Conservation (phyloP, 2,113 vertebrate species). For the Neoarius graeffei region DNA sequence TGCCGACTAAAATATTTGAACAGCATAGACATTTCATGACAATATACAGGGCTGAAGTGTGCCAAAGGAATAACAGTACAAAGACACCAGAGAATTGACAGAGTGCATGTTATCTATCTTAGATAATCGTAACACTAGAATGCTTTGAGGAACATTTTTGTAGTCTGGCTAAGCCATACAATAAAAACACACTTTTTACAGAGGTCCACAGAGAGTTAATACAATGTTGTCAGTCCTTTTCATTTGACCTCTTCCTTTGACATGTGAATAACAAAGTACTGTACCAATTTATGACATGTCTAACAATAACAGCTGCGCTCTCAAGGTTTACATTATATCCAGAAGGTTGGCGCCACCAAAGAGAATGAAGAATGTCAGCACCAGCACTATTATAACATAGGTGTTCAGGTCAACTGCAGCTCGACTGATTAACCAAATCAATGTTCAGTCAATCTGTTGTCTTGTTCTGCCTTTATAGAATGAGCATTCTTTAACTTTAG, state of each 20-base stretch:
- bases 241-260: background rate
- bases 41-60: background rate
- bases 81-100: background rate
- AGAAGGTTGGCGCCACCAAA: background rate
- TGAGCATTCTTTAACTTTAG: background rate
- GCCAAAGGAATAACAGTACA: background rate
- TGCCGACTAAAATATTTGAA: background rate
- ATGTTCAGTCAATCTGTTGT: background rate
- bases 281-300: slow-evolving; percentile 13
- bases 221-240: background rate
- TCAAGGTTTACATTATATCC: background rate
- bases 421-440: background rate
- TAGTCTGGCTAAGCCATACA: background rate
- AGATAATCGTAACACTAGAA: background rate
- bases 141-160: background rate
- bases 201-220: background rate
- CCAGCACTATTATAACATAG: background rate
- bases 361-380: background rate
- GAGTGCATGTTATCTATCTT: background rate
- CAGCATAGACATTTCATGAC: background rate
- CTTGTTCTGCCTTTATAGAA: background rate
- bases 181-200: background rate
- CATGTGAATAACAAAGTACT: background rate
- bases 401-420: background rate
- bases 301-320: slow-evolving; percentile 8